A percentile compares a stretch with the other conserved stretches of the same genome.
Evolutionary conservation across 2,888 invertebrate genomes (phyloP).

Genomic region (Acronicta alni): DNA sequence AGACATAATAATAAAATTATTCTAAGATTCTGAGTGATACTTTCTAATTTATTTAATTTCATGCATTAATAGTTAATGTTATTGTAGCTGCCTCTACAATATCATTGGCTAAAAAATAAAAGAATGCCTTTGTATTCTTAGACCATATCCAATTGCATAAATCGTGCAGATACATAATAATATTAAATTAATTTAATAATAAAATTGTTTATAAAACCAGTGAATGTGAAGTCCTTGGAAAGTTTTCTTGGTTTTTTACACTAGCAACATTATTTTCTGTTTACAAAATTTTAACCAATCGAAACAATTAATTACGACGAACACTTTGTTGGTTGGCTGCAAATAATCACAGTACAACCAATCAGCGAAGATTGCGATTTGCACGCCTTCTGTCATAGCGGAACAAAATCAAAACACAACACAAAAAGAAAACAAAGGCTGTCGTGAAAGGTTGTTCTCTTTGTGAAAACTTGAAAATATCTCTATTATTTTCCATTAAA

Average conservation of each 20-base stretch:
- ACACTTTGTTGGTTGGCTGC: slow-evolving; percentile 34
- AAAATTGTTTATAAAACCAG: too few species aligned
- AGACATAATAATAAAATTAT: too few species aligned
- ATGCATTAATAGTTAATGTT: too few species aligned
- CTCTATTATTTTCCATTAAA: slow-evolving; percentile 50
- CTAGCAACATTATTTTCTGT: slow-evolving; percentile 61
- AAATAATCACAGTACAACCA: slow-evolving; percentile 30
- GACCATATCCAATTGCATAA: too few species aligned
- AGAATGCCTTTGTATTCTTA: too few species aligned
- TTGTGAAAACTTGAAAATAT: slow-evolving; percentile 55
- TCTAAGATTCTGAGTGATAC: too few species aligned
- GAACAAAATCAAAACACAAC: slow-evolving; percentile 64
- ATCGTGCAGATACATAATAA: too few species aligned
- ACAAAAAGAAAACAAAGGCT: slow-evolving; percentile 75
- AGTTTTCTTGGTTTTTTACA: slow-evolving; percentile 17
- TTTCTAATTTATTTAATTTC: too few species aligned
- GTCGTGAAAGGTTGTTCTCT: slow-evolving; percentile 51
- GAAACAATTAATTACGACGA: slow-evolving; percentile 25
- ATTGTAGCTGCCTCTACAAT: too few species aligned
- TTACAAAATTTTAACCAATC: slow-evolving; percentile 67
- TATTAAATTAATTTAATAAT: too few species aligned
- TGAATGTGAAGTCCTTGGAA: slow-evolving; percentile 47
- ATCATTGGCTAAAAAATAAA: too few species aligned
- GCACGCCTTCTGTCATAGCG: slow-evolving; percentile 61
- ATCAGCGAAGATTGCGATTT: slow-evolving; percentile 54